phyloP scores from a whole-genome alignment of 2,113 vertebrate species.

The Gila orcuttii region DNA sequence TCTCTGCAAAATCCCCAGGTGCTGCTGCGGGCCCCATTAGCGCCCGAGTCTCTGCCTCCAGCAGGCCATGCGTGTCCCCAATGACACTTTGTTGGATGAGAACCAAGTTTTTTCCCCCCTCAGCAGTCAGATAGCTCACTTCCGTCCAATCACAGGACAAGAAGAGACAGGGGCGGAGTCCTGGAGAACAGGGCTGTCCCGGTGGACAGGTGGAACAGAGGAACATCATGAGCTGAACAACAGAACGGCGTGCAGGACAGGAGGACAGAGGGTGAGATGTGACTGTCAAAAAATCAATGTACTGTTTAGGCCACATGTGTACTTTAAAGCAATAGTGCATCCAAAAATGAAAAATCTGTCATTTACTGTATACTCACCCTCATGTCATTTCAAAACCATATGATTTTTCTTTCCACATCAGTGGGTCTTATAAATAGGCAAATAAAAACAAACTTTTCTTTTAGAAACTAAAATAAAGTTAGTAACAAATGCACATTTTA shows the following conservation, averaged over 20 bases:
- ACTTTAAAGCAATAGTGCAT: not conserved
- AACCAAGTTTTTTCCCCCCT: slow-evolving; percentile 76
- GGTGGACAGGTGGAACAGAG: slow-evolving; percentile 75
- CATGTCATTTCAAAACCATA: not conserved
- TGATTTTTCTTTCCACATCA: not conserved
- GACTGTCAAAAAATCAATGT: slow-evolving; percentile 46
- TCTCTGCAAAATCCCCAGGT: slow-evolving; percentile 77
- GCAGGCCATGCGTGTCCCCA: slow-evolving; percentile 81
- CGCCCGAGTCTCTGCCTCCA: slow-evolving; percentile 80
- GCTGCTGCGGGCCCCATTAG: slow-evolving; percentile 80
- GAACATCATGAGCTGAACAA: slow-evolving; percentile 73
- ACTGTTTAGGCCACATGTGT: slow-evolving; percentile 26
- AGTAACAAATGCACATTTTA: not conserved
- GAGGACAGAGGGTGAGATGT: slow-evolving; percentile 33
- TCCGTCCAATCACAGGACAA: slow-evolving; percentile 64
- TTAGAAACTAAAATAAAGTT: not conserved
- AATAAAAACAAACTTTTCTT: not conserved
- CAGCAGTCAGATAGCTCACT: slow-evolving; percentile 74
- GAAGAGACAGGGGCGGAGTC: slow-evolving; percentile 58
- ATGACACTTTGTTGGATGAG: slow-evolving; percentile 83
- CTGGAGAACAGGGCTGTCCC: slow-evolving; percentile 71
- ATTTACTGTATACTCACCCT: not conserved
- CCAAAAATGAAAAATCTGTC: not conserved
- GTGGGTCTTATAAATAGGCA: not conserved
- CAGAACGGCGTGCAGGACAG: slow-evolving; percentile 62